Evolutionary conservation across 2,888 invertebrate species (phyloP).

Genomic region (Pyrrhia umbra): DNA sequence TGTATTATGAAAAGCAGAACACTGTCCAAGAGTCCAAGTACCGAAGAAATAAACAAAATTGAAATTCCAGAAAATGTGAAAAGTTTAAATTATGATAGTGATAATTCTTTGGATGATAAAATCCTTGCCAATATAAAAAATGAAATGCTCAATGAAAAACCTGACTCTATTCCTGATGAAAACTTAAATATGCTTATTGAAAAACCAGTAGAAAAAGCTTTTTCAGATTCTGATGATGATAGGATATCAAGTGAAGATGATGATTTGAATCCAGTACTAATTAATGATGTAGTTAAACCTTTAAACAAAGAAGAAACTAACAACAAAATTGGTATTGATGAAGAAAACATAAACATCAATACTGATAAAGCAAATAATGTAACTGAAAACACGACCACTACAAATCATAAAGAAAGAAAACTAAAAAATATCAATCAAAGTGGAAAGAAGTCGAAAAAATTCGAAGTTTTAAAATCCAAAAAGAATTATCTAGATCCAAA

Average conservation of each 20-base stretch:
- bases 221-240: slow-evolving; percentile 5
- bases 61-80: slow-evolving; percentile 22
- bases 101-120: slow-evolving; percentile 24
- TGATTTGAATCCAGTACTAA: background rate
- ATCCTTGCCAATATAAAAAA: slow-evolving; percentile 33
- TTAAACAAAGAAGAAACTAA: slow-evolving; percentile 18
- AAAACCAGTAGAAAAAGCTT: background rate
- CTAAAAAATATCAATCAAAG: background rate
- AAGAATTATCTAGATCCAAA: slow-evolving; percentile 62
- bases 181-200: slow-evolving; percentile 1
- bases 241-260: slow-evolving; percentile 14
- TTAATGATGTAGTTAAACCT: background rate
- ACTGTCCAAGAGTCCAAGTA: background rate
- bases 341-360: background rate
- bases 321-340: background rate
- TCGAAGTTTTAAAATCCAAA: background rate
- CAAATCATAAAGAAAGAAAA: slow-evolving; percentile 9
- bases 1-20: slow-evolving; percentile 20
- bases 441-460: slow-evolving; percentile 19
- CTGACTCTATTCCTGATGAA: background rate
- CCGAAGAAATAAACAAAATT: background rate
- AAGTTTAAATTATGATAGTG: slow-evolving; percentile 18
- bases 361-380: background rate
- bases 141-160: slow-evolving; percentile 12
- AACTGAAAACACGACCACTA: background rate